Evolutionary conservation across 2,888 invertebrate genomes (phyloP).

Genomic region (Bruchidius siliquastri): DNA sequence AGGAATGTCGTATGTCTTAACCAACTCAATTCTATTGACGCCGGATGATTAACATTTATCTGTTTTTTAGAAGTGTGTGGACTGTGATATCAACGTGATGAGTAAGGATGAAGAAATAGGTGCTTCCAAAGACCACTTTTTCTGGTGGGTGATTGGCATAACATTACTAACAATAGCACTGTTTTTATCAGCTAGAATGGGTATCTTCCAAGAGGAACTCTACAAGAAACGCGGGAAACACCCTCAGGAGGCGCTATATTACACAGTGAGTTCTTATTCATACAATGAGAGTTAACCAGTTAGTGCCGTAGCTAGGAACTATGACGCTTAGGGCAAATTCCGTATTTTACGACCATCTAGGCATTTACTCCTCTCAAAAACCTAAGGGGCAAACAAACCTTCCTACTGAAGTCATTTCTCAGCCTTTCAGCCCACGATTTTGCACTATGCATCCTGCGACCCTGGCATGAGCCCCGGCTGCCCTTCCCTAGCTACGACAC

Average conservation of each 20-base stretch:
- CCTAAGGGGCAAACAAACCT: no score
- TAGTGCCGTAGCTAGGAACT: no score
- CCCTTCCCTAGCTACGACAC: no score
- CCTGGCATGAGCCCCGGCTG: no score
- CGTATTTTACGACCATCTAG: background rate
- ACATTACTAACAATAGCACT: conserved; percentile 79
- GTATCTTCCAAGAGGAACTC: conserved; percentile 82
- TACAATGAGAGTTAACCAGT: background rate
- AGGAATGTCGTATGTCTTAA: no score
- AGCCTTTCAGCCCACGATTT: no score
- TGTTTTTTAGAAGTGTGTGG: conserved; percentile 32
- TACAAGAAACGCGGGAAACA: conserved; percentile 84
- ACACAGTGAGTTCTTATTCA: conserved; percentile 55
- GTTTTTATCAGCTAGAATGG: conserved; percentile 91
- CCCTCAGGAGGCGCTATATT: conserved; percentile 82
- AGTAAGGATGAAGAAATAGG: conserved; percentile 27
- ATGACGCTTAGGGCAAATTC: background rate
- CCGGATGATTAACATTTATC: no score
- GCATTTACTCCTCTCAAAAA: no score
- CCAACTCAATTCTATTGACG: no score
- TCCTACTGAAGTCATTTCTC: no score
- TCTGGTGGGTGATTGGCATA: conserved; percentile 70
- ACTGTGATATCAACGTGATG: conserved; percentile 42
- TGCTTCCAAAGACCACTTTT: conserved; percentile 51
- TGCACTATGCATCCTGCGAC: no score